Percentiles rank a stretch among this genome's conserved stretches.
Evolutionary conservation across 2,797 vertebrate species (phyloP).

Genomic region (Lepus oiostolus): DNA sequence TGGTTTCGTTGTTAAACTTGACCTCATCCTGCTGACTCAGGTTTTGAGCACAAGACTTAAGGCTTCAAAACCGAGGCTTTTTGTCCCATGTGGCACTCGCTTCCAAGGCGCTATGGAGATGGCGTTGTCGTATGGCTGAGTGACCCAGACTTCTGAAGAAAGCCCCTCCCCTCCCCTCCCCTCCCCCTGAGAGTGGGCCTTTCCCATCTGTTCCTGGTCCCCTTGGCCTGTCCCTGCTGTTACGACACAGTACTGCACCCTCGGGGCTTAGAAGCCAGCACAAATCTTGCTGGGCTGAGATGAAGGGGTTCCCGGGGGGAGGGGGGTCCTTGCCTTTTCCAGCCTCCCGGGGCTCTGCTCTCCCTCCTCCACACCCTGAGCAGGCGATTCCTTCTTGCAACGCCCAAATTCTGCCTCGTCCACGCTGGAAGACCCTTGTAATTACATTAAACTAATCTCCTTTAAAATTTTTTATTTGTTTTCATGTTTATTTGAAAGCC

Average conservation of each 20-base stretch:
- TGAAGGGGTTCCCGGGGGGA: not conserved
- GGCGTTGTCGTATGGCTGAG: not conserved
- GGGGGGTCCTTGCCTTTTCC: not conserved
- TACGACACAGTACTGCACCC: not conserved
- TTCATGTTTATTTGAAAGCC: no score
- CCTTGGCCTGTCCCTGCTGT: not conserved
- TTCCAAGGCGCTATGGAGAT: not conserved
- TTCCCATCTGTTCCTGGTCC: not conserved
- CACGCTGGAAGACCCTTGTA: not conserved
- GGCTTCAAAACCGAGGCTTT: conserved; percentile 1
- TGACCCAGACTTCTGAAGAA: conserved; percentile 2
- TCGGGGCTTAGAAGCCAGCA: not conserved
- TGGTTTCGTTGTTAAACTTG: conserved; percentile 30
- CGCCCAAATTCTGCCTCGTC: not conserved
- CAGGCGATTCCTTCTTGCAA: not conserved
- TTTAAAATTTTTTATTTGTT: not conserved
- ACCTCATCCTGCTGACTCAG: not conserved
- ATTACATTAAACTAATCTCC: not conserved
- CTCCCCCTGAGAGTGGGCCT: not conserved
- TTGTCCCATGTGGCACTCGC: not conserved
- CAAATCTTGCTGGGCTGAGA: not conserved
- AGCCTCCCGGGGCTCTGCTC: not conserved
- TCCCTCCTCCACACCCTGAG: not conserved
- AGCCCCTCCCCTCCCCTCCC: not conserved
- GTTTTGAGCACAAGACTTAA: not conserved